Evolutionary conservation across 2,888 invertebrate genomes (phyloP), one percentile per base, ranked within the genome.

Genomic region (Syritta pipiens): DNA sequence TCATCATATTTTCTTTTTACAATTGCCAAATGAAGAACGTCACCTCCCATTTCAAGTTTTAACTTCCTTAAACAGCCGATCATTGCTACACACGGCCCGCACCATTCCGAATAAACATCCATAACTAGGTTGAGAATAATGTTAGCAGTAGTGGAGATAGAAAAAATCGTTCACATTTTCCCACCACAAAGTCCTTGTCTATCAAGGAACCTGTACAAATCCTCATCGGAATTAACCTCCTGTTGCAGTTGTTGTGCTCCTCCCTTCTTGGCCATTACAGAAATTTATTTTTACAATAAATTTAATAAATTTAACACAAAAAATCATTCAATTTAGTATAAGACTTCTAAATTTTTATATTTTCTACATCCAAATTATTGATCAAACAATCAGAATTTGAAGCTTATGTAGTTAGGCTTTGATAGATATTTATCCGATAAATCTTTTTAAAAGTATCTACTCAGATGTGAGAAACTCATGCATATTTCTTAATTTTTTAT

Each of bases 61-160:
- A 97, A 91, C 89, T 95, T 95, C 87, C 95, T 94, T 83, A 97
- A 90, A 86, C 93, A 94, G 46, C 94, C 94, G 55, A 94, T 90
- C 94, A 97, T 95, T 20, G 95, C 96, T 68, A 92, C 88, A 86
- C 97, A 97, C 0, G 97, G 96, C 0, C 97, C 97, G 85, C 96
- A 95, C 97, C 97, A 97, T 79, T 95, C 95, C 4, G 96, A 94
- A 88, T 95, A 97, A 9, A 97, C 92, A 86, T 97, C 97, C 68
- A 96, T 91, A 72, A 97, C 95, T 94, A 84, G 1, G 42, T 44
- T n/a, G n/a, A n/a, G n/a, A n/a, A n/a, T n/a, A n/a, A n/a, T n/a
- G 3, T 19, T 40, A 1, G 1, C n/a, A 3, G 3, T 9, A 12
- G n/a, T 24, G 24, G 0, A 0, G 51, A 14, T 10, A 20, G 6